Conservation (phyloP, 2,113 vertebrate genomes). For the Protobothrops flavoviridis region DNA sequence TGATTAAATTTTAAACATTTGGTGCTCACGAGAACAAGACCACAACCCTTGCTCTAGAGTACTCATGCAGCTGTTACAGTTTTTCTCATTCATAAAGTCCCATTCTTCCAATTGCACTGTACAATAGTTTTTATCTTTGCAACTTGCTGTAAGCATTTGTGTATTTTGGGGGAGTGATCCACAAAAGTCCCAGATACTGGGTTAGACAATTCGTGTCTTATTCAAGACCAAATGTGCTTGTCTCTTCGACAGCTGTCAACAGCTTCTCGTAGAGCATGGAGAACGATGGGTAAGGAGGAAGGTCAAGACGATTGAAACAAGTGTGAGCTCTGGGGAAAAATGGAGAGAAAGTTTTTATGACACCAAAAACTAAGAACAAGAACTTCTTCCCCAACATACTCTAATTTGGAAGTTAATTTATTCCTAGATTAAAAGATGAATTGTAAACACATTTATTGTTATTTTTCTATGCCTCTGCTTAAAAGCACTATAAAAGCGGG, state of each 20-base stretch:
- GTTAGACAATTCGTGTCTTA: constrained; percentile 68
- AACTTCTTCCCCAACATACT: not conserved
- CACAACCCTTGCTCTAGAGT: constrained; percentile 49
- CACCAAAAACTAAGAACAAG: constrained; percentile 9
- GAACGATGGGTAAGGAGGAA: constrained; percentile 95
- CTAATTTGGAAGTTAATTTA: not conserved
- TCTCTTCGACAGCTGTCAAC: constrained; percentile 96
- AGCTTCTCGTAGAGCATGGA: constrained; percentile 98
- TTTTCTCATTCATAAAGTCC: constrained; percentile 35
- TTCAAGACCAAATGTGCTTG: constrained; percentile 97
- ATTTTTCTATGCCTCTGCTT: not conserved
- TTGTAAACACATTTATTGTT: not conserved
- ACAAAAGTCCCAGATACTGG: constrained; percentile 51
- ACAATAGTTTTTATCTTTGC: constrained; percentile 38
- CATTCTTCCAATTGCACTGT: constrained; percentile 41
- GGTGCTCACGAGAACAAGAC: constrained; percentile 49
- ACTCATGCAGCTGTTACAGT: constrained; percentile 43
- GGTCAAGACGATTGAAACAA: constrained; percentile 97
- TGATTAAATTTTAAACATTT: constrained; percentile 41
- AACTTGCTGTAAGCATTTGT: constrained; percentile 31
- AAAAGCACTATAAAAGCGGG: not conserved
- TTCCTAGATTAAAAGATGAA: not conserved
- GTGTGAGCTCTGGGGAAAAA: constrained; percentile 88
- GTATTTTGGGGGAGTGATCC: constrained; percentile 54
- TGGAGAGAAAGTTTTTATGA: constrained; percentile 1